phyloP scores from a whole-genome alignment of 2,797 vertebrate species.

The Bucorvus abyssinicus region DNA sequence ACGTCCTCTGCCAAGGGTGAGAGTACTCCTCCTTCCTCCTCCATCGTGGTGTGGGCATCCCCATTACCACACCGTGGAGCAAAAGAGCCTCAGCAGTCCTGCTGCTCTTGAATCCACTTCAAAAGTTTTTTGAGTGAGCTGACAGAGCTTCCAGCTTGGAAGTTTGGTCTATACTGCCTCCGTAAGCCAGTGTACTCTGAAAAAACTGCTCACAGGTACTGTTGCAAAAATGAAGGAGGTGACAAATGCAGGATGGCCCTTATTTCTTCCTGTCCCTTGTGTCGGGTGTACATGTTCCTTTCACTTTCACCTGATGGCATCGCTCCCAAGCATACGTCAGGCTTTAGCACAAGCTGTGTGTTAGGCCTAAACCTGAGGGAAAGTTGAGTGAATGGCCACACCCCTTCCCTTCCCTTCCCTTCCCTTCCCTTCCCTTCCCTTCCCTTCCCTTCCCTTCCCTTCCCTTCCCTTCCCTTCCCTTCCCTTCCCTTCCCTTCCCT shows the following conservation, averaged over 20 bases:
- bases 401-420: not conserved
- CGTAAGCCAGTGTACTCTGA: not conserved
- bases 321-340: not conserved
- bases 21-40: not conserved
- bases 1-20: not conserved
- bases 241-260: not conserved
- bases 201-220: not conserved
- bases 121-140: not conserved
- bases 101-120: not conserved
- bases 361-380: not conserved
- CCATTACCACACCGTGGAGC: not conserved
- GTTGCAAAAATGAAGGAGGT: not conserved
- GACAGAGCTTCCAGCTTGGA: not conserved
- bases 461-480: too few relatives aligned
- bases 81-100: not conserved
- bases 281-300: not conserved
- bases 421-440: too few relatives aligned
- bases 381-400: not conserved
- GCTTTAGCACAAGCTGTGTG: not conserved
- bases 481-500: too few relatives aligned
- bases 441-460: too few relatives aligned
- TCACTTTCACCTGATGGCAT: not conserved
- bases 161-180: not conserved
- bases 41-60: fast-evolving
- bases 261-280: not conserved